Percentiles rank a stretch among this genome's conserved stretches.
These are phyloP conservation scores for Luperina testacea DNA, from an alignment of 2,888 invertebrate species.

Conservation along the genomic window DNA sequence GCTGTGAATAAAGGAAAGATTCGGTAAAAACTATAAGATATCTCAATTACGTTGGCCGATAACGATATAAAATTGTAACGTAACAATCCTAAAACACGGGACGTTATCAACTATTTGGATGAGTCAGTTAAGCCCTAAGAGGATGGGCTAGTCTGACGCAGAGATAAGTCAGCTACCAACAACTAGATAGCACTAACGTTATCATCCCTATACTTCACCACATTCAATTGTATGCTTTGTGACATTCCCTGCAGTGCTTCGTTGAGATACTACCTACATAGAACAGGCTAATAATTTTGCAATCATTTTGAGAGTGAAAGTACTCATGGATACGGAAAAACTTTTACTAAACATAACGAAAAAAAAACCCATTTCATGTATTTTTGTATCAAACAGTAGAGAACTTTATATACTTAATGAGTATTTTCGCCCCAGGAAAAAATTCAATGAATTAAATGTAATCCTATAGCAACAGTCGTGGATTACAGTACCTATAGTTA, in stretches of 20 bases:
- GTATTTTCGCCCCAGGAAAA: background rate
- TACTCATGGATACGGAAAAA: background rate
- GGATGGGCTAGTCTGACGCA: slow-evolving; percentile 44
- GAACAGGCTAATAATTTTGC: background rate
- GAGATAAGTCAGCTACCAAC: slow-evolving; percentile 31
- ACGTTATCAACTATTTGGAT: slow-evolving; percentile 34
- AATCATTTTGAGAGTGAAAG: background rate
- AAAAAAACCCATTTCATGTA: background rate
- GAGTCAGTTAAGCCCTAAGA: slow-evolving; percentile 40
- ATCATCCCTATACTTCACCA: slow-evolving; percentile 3
- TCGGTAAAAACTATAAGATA: slow-evolving; percentile 9
- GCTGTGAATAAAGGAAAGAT: slow-evolving; percentile 6
- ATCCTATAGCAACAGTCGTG: background rate
- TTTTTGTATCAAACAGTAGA: background rate
- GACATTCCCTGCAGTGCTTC: background rate
- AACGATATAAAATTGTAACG: slow-evolving; percentile 9
- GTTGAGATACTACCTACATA: background rate
- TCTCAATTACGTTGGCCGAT: slow-evolving; percentile 8
- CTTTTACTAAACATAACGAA: background rate
- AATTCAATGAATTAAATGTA: background rate
- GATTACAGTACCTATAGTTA: slow-evolving; percentile 1
- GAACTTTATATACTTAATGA: background rate
- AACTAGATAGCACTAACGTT: background rate
- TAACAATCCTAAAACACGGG: background rate
- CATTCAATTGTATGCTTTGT: background rate